A percentile compares a stretch with the other conserved stretches of the same genome.
Evolutionary conservation across 2,888 invertebrate genomes (phyloP).

Genomic region (Eulithis prunata): DNA sequence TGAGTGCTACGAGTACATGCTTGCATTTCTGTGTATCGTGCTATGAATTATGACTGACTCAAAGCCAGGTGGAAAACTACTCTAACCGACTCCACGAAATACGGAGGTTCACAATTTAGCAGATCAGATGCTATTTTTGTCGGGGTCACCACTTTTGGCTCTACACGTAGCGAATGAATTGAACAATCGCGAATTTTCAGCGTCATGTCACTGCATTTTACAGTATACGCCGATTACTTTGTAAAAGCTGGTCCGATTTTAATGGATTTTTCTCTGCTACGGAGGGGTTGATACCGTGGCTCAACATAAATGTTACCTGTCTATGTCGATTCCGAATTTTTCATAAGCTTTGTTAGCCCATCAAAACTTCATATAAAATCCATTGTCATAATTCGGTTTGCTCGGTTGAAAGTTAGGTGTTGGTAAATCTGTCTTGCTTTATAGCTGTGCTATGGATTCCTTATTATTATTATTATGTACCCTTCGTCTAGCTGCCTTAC

Average conservation of each 20-base stretch:
- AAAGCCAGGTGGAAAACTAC: constrained; percentile 3
- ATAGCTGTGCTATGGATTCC: too few species aligned
- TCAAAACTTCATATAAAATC: too few species aligned
- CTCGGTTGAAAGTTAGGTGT: too few species aligned
- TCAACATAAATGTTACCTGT: background rate
- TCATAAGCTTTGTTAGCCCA: too few species aligned
- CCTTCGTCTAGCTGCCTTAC: too few species aligned
- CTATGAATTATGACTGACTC: constrained; percentile 2
- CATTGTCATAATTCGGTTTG: too few species aligned
- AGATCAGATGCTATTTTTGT: background rate
- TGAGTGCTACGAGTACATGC: background rate
- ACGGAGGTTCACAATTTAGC: too few species aligned
- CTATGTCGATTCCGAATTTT: too few species aligned
- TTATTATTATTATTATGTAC: too few species aligned
- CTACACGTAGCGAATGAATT: background rate
- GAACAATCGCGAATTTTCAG: background rate
- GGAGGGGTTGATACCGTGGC: background rate
- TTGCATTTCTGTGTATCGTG: background rate
- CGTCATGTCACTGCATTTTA: background rate
- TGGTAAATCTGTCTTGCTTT: too few species aligned
- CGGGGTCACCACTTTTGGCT: background rate
- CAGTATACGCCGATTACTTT: background rate
- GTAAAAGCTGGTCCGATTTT: background rate
- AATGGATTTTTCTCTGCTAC: background rate
- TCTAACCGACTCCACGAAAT: too few species aligned